Evolutionary conservation across 1,140 invertebrate species (phyloP).

Genomic region (Plectrocnemia conspersa): DNA sequence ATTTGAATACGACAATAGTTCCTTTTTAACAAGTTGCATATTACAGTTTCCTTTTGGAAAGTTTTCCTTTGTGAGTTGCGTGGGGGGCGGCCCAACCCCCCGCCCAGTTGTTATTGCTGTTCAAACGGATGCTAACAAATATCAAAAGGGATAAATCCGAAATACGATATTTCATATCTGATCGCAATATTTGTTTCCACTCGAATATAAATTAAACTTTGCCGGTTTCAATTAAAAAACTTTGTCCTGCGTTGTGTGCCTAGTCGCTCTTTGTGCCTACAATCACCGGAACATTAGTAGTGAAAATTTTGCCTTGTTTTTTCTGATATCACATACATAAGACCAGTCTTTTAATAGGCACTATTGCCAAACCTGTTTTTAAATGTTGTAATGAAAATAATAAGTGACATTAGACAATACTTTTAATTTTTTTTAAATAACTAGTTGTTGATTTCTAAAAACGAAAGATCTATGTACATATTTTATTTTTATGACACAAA

Average conservation of each 20-base stretch:
- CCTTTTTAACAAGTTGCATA: slow-evolving; percentile 26
- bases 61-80: slow-evolving; percentile 17
- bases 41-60: slow-evolving; percentile 23
- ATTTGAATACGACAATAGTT: slow-evolving; percentile 24
- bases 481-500: too few relatives aligned
- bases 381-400: too few relatives aligned
- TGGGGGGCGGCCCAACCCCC: slow-evolving; percentile 9
- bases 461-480: too few relatives aligned
- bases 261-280: slow-evolving; percentile 4
- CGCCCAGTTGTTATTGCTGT: slow-evolving; percentile 19
- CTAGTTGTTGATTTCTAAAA: too few relatives aligned
- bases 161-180: slow-evolving; percentile 36
- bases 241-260: slow-evolving; percentile 31
- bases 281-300: too few relatives aligned
- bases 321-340: too few relatives aligned
- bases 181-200: slow-evolving; percentile 33
- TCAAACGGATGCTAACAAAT: slow-evolving; percentile 20
- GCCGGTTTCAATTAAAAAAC: slow-evolving; percentile 36
- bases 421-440: too few relatives aligned
- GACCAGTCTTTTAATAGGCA: too few relatives aligned
- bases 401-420: too few relatives aligned
- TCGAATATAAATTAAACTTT: slow-evolving; percentile 35
- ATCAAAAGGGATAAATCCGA: slow-evolving; percentile 31
- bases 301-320: too few relatives aligned
- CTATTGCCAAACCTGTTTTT: too few relatives aligned